These are phyloP conservation scores for Trachurus trachurus DNA, from an alignment of 2,797 vertebrate species.

Conservation along the genomic window DNA sequence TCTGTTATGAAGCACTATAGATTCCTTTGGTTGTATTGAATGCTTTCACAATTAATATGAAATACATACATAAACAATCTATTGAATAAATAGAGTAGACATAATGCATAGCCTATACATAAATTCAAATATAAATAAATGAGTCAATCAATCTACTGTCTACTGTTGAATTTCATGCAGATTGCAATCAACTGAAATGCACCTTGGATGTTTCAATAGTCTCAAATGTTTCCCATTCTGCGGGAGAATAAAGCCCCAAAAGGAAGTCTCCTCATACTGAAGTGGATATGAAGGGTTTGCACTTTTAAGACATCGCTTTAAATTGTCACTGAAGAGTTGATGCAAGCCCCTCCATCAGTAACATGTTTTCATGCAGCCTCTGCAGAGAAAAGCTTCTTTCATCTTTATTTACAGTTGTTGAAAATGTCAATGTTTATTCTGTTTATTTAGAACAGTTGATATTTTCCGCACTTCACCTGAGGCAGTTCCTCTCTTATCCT, in stretches of 20 bases:
- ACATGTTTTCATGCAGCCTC: not conserved
- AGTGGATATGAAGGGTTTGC: not conserved
- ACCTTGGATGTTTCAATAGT: no score
- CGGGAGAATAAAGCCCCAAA: not conserved
- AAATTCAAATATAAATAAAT: no score
- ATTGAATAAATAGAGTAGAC: no score
- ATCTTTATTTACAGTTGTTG: not conserved
- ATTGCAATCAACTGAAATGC: no score
- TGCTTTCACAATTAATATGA: no score
- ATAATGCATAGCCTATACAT: no score
- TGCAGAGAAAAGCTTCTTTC: not conserved
- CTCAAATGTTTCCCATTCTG: not conserved
- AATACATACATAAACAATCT: no score
- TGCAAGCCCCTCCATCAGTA: no score
- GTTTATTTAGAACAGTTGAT: slow-evolving; percentile 39
- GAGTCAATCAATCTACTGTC: no score
- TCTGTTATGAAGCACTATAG: no score
- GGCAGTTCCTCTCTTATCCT: not conserved
- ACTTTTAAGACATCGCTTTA: not conserved
- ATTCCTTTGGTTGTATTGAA: no score
- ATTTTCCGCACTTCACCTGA: not conserved
- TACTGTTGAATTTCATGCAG: no score
- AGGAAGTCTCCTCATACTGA: not conserved
- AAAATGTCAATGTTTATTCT: not conserved
- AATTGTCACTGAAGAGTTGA: not conserved